Evolutionary conservation across 2,888 invertebrate genomes (phyloP).

Genomic region (Sympetrum striolatum): DNA sequence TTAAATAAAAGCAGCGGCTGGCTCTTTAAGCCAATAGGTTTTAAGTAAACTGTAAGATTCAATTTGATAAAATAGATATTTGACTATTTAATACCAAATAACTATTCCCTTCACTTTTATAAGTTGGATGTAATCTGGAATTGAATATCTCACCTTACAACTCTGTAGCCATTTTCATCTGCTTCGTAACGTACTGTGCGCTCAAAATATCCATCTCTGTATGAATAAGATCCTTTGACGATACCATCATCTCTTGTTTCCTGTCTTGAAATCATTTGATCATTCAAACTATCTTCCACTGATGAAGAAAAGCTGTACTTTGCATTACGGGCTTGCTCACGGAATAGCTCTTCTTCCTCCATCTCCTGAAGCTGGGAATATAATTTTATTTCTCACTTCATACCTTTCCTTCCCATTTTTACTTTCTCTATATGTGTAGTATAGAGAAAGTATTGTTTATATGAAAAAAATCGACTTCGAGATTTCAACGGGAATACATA

Average conservation of each 20-base stretch:
- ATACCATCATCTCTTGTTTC: slow-evolving; percentile 60
- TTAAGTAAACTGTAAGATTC: too few relatives aligned
- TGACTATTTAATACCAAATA: too few relatives aligned
- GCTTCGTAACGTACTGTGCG: slow-evolving; percentile 67
- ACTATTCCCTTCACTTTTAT: not conserved
- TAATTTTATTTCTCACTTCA: not conserved
- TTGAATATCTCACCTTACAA: slow-evolving; percentile 59
- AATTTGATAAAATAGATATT: too few relatives aligned
- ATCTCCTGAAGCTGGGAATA: not conserved
- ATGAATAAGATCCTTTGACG: slow-evolving; percentile 65
- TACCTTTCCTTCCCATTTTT: too few relatives aligned
- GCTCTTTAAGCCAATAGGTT: too few relatives aligned
- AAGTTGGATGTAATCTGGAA: not conserved
- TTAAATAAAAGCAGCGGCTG: too few relatives aligned
- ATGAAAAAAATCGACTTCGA: too few relatives aligned
- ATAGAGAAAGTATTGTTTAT: too few relatives aligned
- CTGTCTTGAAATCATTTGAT: slow-evolving; percentile 58
- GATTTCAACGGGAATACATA: too few relatives aligned
- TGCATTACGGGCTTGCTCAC: slow-evolving; percentile 54
- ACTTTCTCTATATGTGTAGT: too few relatives aligned
- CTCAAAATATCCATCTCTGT: slow-evolving; percentile 67
- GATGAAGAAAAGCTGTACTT: slow-evolving; percentile 60
- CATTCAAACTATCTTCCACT: slow-evolving; percentile 62
- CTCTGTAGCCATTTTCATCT: slow-evolving; percentile 68
- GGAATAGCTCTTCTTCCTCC: not conserved